Conservation (phyloP, 2,888 invertebrate genomes). For the Congeria kusceri region DNA sequence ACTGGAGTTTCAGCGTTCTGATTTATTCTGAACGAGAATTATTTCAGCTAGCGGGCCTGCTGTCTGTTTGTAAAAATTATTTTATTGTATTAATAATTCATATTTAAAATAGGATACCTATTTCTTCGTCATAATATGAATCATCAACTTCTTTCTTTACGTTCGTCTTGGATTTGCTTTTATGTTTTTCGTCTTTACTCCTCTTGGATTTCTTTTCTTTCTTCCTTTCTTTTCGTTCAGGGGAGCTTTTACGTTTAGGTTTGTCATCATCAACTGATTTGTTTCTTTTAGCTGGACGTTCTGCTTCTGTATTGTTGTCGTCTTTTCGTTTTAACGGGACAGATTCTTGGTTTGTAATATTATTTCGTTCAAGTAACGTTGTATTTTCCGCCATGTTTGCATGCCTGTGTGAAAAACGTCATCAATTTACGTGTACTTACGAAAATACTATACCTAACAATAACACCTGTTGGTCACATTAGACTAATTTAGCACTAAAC, state of each 20-base stretch:
- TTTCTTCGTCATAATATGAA: constrained; percentile 58
- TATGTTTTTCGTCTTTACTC: constrained; percentile 52
- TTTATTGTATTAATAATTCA: not conserved
- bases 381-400: constrained; percentile 64
- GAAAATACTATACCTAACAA: not conserved
- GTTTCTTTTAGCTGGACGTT: constrained; percentile 43
- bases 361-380: constrained; percentile 8
- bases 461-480: too few relatives aligned
- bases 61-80: too few relatives aligned
- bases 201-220: constrained; percentile 59
- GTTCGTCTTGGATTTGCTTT: constrained; percentile 39
- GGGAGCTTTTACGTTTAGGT: constrained; percentile 8
- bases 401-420: constrained; percentile 58
- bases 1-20: too few relatives aligned
- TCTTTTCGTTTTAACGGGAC: constrained; percentile 22
- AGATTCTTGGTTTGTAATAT: not conserved
- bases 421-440: constrained; percentile 28
- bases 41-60: too few relatives aligned
- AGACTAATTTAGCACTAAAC: too few relatives aligned
- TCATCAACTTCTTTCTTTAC: constrained; percentile 50
- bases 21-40: too few relatives aligned
- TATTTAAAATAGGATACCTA: constrained; percentile 39
- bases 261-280: constrained; percentile 47
- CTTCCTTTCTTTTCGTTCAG: constrained; percentile 56
- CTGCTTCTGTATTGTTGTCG: constrained; percentile 19